A percentile compares a stretch with the other conserved stretches of the same genome.
Conservation (phyloP, 2,797 vertebrate genomes). For the Urosaurus nigricauda region DNA sequence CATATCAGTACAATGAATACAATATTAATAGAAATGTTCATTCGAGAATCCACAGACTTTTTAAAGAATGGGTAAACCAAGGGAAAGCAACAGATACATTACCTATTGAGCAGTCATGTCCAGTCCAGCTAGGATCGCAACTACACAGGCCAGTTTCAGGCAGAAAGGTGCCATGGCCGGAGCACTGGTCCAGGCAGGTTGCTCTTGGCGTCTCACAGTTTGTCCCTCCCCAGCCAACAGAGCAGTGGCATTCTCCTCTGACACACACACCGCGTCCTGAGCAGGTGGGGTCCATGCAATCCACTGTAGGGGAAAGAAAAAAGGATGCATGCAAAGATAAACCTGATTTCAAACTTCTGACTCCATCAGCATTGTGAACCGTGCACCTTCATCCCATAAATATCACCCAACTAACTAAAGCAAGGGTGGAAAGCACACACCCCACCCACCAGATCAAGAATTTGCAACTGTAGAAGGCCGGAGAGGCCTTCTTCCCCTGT, state of each 20-base stretch:
- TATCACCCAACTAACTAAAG: not conserved
- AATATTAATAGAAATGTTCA: not conserved
- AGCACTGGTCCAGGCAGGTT: slow-evolving; percentile 97
- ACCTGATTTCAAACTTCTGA: not conserved
- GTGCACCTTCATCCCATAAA: too few species aligned
- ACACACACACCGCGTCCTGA: slow-evolving; percentile 95
- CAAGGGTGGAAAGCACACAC: too few species aligned
- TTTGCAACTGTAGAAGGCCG: too few species aligned
- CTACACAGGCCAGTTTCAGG: slow-evolving; percentile 91
- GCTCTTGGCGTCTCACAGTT: slow-evolving; percentile 93
- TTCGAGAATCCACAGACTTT: not conserved
- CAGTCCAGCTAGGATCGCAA: slow-evolving; percentile 97
- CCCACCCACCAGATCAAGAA: too few species aligned
- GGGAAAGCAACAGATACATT: slow-evolving; percentile 50
- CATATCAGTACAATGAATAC: not conserved
- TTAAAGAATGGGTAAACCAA: too few species aligned
- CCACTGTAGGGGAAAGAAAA: slow-evolving; percentile 82
- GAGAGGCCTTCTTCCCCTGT: too few species aligned
- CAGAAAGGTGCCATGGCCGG: slow-evolving; percentile 93
- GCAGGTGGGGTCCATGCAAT: slow-evolving; percentile 97
- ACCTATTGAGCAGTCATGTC: slow-evolving; percentile 95
- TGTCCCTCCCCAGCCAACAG: slow-evolving; percentile 94
- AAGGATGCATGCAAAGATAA: slow-evolving; percentile 2
- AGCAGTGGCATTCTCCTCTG: slow-evolving; percentile 96
- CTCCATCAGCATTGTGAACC: not conserved